Percentiles rank a stretch among this genome's conserved stretches.
Conservation (phyloP, 1,140 invertebrate species). For the Bombus pyrosoma region DNA sequence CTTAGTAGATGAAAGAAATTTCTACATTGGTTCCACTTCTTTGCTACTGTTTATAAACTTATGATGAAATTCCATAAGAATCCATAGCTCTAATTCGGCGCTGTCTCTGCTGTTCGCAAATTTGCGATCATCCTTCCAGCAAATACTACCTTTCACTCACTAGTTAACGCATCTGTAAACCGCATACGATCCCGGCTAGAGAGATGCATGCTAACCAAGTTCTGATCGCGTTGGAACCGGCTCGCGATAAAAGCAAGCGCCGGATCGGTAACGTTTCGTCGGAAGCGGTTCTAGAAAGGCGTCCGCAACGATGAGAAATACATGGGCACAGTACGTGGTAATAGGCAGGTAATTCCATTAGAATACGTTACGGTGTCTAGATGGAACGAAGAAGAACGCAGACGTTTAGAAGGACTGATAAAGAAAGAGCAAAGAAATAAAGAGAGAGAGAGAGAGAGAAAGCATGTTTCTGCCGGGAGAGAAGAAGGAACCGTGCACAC, state of each 20-base stretch:
- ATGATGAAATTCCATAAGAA: too few relatives aligned
- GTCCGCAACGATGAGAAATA: constrained; percentile 7
- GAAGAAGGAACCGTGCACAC: constrained; percentile 45
- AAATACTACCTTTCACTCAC: too few relatives aligned
- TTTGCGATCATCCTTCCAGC: too few relatives aligned
- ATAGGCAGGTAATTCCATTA: constrained; percentile 76
- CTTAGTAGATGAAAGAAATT: too few relatives aligned
- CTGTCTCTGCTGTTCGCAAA: too few relatives aligned
- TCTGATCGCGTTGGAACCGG: neutral
- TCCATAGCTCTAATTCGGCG: too few relatives aligned
- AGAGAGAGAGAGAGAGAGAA: constrained; percentile 34
- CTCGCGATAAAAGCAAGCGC: too few relatives aligned
- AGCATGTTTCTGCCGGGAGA: constrained; percentile 31
- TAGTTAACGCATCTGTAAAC: too few relatives aligned
- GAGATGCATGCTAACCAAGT: neutral
- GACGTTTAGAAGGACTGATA: neutral
- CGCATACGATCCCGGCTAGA: too few relatives aligned
- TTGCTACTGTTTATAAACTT: too few relatives aligned
- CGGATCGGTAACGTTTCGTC: constrained; percentile 31
- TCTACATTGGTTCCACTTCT: too few relatives aligned
- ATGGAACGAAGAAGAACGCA: neutral
- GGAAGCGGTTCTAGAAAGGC: constrained; percentile 14
- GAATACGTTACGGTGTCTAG: constrained; percentile 69
- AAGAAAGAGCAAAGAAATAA: constrained; percentile 38
- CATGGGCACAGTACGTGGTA: constrained; percentile 61